phyloP scores from a whole-genome alignment of 1,140 invertebrate genomes.

The Formica selysi region DNA sequence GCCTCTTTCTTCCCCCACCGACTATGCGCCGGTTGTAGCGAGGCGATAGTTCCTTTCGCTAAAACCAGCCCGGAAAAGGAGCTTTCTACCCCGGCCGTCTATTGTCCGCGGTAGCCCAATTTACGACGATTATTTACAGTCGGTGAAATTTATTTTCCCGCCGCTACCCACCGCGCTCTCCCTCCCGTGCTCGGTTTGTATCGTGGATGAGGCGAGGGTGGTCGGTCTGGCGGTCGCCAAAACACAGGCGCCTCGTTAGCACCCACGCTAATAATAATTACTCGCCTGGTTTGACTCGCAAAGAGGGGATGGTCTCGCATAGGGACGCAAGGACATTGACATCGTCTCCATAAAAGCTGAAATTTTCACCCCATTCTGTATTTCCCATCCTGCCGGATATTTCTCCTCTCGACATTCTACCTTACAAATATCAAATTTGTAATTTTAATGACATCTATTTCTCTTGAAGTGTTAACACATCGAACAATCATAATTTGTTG shows the following conservation, averaged over 20 bases:
- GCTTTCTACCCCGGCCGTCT: conserved; percentile 31
- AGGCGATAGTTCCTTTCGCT: conserved; percentile 34
- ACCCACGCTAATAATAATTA: conserved; percentile 68
- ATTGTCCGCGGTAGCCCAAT: conserved; percentile 69
- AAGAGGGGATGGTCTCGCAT: conserved; percentile 37
- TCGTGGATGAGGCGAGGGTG: conserved; percentile 60
- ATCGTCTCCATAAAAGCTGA: conserved; percentile 57
- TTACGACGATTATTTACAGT: conserved; percentile 74
- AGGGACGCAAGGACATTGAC: conserved; percentile 56
- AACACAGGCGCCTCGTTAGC: conserved; percentile 65
- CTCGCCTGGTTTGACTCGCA: conserved; percentile 61
- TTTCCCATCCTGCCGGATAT: conserved; percentile 18
- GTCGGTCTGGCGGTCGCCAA: conserved; percentile 63
- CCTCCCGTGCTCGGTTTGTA: conserved; percentile 39
- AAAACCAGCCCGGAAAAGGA: conserved; percentile 60
- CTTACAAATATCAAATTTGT: conserved; percentile 36
- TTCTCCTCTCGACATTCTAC: conserved; percentile 4
- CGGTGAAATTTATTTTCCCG: conserved; percentile 68
- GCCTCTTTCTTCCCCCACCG: conserved; percentile 14
- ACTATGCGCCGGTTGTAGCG: neutral
- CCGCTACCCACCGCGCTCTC: neutral
- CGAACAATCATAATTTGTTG: neutral
- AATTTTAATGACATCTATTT: conserved; percentile 25
- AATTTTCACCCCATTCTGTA: conserved; percentile 35
- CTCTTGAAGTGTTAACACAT: neutral